Base-by-base conservation (phyloP, 2,888 invertebrate species). In the Myopa testacea region DNA sequence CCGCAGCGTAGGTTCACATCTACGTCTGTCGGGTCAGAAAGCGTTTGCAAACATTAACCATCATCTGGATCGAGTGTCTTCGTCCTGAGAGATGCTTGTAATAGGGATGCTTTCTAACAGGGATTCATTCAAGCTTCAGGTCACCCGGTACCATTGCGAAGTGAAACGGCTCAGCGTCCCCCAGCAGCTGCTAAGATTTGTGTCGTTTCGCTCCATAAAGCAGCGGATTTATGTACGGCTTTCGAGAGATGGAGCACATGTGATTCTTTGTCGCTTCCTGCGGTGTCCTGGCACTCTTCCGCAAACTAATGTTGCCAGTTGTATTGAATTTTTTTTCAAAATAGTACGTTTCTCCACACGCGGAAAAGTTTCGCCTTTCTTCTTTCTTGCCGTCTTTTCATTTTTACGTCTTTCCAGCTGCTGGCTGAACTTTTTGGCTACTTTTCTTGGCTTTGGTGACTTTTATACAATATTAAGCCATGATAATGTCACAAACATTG, bases 151-250 rank as follows among this genome's bases (percentile, higher is more conserved):
- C 6, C 10, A 55, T 4, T 16, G 55, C 55, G 16, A 5, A 16
- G 55, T 10, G 45, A 1, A 6, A 45, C 45, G 0, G 45, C 26
- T 26, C 26, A 26, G 50, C 50, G 8, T n/a, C 50, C 69, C 10
- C 26, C 52, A 45, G 8, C 19, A 12, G 19, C 69, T 12, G 19
- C 26, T 34, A 67, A 71, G 71, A 76, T 76, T 76, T 76, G 76
- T 40, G 76, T 63, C 71, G 76, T 76, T 76, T 65, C 71, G 45
- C 52, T 71, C 52, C 76, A 76, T 76, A 76, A 76, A 76, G 65
- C 76, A 76, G 16, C 26, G 37, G 76, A 76, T 76, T 76, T 76
- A 76, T 55, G 37, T 19, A 37, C 4, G 5, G 50, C 65, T 38
- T 55, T 50, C n/a, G 40, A 6, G 45, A 12, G 40, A n/a, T 6